Evolutionary conservation across 2,797 vertebrate genomes (phyloP), one percentile per base, ranked within the genome.

Genomic region (Danio jaintianensis): DNA sequence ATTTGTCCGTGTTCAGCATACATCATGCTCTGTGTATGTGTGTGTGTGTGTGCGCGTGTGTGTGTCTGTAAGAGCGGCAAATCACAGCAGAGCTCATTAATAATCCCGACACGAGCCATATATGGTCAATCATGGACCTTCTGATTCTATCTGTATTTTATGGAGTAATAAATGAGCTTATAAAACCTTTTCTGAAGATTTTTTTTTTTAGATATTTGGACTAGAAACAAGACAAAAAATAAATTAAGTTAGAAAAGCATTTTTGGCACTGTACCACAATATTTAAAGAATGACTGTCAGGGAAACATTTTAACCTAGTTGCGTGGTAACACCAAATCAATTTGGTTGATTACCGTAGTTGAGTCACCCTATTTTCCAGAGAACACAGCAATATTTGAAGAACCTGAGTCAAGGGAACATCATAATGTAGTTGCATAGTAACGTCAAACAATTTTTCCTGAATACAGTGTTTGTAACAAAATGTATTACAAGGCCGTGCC

Each of bases 331-430:
- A 12, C 9, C 2, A 47, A 48, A 74, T 38, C 0, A 45, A 18
- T 74, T n/a, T n/a, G 18, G 69, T 72, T 71, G 48, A 80, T 63
- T 38, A 40, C 15, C 18, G 11, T 47, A 10, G 38, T 66, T 47
- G 72, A 58, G 50, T 67, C 52, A 36, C 43, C 15, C 29, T 29
- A 18, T 75, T 67, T 71, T 45, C 47, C 48, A 43, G 18, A 71
- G 53, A 43, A 29, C 61, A 29, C 13, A 29, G 52, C 9, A 63
- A 22, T 43, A 72, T 40, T 53, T 79, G 67, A 36, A 43, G 4
- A 56, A 48, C 15, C 61, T 55, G 50, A 38, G 58, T 50, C 20
- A 50, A 71, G 43, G 69, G 18, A 59, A 73, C 9, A 7, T 36
- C 13, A 7, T 38, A 70, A 52, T 59, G 29, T 70, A 50, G 45